Percentiles rank a stretch among this genome's conserved stretches.
These are phyloP conservation scores for Boloria selene DNA, from an alignment of 2,888 invertebrate genomes.

Conservation along the genomic window DNA sequence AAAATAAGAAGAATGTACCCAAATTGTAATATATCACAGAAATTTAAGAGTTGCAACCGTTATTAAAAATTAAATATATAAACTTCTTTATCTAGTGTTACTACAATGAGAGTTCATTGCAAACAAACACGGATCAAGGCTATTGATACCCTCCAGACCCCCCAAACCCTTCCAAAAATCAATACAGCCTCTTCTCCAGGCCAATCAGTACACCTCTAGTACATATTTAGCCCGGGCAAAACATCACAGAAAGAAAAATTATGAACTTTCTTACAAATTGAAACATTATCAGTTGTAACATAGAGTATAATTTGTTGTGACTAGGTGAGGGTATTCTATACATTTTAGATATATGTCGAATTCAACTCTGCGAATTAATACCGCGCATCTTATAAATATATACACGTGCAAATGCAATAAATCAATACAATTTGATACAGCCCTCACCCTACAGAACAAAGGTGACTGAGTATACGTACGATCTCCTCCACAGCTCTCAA, in stretches of 20 bases:
- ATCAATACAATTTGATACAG: constrained; percentile 21
- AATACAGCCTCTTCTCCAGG: constrained; percentile 27
- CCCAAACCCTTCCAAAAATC: constrained; percentile 23
- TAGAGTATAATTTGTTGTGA: constrained; percentile 23
- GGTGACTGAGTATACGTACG: constrained; percentile 55
- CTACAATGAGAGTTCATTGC: neutral
- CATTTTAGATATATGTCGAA: constrained; percentile 14
- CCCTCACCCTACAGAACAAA: neutral
- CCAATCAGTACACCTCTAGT: constrained; percentile 38
- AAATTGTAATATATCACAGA: too few relatives aligned
- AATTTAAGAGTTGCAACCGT: neutral
- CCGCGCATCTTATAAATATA: constrained; percentile 38
- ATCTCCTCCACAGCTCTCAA: constrained; percentile 66
- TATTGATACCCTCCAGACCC: too few relatives aligned
- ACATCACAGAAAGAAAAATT: constrained; percentile 23
- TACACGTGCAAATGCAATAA: constrained; percentile 20
- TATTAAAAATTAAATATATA: neutral
- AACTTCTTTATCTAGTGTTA: neutral
- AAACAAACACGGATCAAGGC: constrained; percentile 21
- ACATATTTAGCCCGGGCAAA: constrained; percentile 31
- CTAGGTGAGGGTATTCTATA: constrained; percentile 11
- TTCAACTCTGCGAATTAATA: constrained; percentile 28
- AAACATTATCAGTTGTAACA: constrained; percentile 19
- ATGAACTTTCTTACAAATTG: constrained; percentile 22
- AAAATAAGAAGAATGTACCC: too few relatives aligned